Base-by-base conservation (phyloP, 2,888 invertebrate genomes). In the Hirtodrosophila histrioides region DNA sequence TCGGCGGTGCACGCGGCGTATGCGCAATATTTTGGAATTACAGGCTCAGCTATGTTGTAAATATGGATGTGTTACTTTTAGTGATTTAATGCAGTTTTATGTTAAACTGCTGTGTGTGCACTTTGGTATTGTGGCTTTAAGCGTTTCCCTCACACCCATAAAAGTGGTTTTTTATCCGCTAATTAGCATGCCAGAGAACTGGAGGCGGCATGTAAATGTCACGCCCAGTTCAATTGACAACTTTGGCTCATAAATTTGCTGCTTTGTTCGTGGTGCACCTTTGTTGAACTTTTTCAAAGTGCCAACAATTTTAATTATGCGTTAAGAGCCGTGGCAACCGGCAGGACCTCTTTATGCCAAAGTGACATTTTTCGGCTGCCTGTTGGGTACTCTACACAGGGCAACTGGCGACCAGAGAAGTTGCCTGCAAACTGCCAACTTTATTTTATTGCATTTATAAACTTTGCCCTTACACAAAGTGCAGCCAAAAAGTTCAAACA, bases 401-500 rank as follows among this genome's bases (percentile, higher is more conserved):
- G 50, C 53, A 53, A 43, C 35, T 24, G 62, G 7, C 12, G 39
- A 8, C 27, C 36, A 67, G 60, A 46, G 65, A 41, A 8, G 67
- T 51, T 63, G 56, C 69, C 44, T 48, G 67, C 55, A 46, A 74
- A 65, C 46, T 66, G 77, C 69, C 43, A 87, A 81, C 82, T 78
- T 82, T 83, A 83, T 83, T 82, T 82, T 82, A 82, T 88, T 88
- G 88, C 82, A 83, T 86, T 82, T 83, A 73, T 83, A 83, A 82
- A 82, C 84, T 82, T 88, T 82, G 84, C 84, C 82, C 82, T 82
- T 88, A 69, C 67, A 65, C 53, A 51, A 51, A 64, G 46, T 70
- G 57, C 68, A 63, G 45, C 60, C 55, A 35, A 36, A 83, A 86
- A 88, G 83, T 88, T 82, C 86, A 68, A 11, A 24, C 69, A 49